phyloP scores from a whole-genome alignment of 2,888 invertebrate genomes.

The Neoscelio sp. region DNA sequence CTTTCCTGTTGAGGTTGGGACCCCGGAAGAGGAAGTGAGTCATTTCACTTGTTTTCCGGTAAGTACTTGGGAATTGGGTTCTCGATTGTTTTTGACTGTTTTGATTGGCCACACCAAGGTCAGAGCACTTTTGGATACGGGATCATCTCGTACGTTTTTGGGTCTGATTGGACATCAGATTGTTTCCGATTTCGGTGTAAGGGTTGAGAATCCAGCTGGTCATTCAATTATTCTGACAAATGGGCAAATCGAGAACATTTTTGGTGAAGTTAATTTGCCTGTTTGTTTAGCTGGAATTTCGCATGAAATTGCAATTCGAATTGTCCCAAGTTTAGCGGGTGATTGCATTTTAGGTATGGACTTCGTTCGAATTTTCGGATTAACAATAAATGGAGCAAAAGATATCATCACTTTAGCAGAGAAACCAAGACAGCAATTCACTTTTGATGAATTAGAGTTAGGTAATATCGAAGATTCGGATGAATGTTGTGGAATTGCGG shows the following conservation, averaged over 20 bases:
- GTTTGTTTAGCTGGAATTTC: not conserved
- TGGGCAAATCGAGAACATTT: not conserved
- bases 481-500: conserved; percentile 19
- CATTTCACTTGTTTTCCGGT: conserved; percentile 32
- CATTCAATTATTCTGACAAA: conserved; percentile 13
- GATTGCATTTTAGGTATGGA: not conserved
- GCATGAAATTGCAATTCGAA: not conserved
- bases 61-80: conserved; percentile 25
- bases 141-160: conserved; percentile 39
- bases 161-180: conserved; percentile 10
- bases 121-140: conserved; percentile 24
- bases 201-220: not conserved
- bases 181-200: not conserved
- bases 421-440: not conserved
- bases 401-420: conserved; percentile 9
- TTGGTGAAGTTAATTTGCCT: conserved; percentile 1
- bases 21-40: not conserved
- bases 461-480: not conserved
- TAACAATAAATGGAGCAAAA: conserved; percentile 19
- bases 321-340: not conserved
- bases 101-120: not conserved
- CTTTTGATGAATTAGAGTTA: conserved; percentile 5
- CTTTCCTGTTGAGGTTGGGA: not conserved
- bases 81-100: conserved; percentile 6
- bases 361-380: conserved; percentile 4